Evolutionary conservation across 2,797 vertebrate species (phyloP).

Genomic region (Ceyx erithaca): DNA sequence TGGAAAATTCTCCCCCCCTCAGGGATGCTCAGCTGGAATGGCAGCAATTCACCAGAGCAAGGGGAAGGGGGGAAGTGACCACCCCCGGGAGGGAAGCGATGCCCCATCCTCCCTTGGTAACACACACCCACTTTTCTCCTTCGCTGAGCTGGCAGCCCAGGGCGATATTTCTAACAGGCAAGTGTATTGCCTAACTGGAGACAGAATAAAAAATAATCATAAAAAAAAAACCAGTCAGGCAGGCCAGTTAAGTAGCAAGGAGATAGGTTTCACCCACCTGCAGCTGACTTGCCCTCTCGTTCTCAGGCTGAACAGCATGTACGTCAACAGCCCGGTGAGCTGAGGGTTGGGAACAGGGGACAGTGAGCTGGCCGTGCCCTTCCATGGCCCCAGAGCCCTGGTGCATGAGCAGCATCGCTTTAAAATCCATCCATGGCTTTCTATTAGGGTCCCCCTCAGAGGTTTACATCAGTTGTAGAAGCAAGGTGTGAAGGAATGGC

Average conservation of each 20-base stretch:
- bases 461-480: neutral
- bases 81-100: neutral
- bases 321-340: neutral
- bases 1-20: neutral
- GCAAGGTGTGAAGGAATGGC: neutral
- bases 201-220: slow-evolving; percentile 56
- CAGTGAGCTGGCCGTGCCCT: neutral
- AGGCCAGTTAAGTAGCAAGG: neutral
- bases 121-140: slow-evolving; percentile 52
- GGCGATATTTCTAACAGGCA: slow-evolving; percentile 43
- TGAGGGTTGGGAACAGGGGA: neutral
- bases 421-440: neutral
- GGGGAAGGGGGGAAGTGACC: neutral
- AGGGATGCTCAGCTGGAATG: neutral
- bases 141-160: slow-evolving; percentile 29
- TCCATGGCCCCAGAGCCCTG: neutral
- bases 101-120: neutral
- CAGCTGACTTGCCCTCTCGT: slow-evolving; percentile 38
- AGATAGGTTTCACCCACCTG: slow-evolving; percentile 58
- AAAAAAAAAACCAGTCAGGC: slow-evolving; percentile 51
- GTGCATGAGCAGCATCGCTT: fast-evolving
- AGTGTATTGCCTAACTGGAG: slow-evolving; percentile 40
- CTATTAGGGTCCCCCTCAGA: fast-evolving
- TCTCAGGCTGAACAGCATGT: slow-evolving; percentile 32
- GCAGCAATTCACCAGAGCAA: neutral